A percentile compares a stretch with the other conserved stretches of the same genome.
These are phyloP conservation scores for Chirona hameri DNA, from an alignment of 2,888 invertebrate species.

Conservation along the genomic window DNA sequence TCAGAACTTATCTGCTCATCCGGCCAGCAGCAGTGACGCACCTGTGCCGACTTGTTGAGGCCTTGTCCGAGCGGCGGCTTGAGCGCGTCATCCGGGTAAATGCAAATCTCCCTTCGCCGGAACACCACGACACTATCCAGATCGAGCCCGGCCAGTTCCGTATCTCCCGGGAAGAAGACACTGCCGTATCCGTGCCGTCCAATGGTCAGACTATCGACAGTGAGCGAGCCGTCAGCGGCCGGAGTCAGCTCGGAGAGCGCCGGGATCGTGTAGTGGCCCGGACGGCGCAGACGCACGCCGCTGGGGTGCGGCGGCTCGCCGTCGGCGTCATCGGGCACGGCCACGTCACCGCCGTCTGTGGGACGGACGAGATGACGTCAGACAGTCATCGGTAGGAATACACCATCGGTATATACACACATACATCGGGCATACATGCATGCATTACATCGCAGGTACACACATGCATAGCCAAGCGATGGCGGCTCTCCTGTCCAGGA, in stretches of 20 bases:
- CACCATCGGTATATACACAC: too few relatives aligned
- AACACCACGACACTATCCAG: slow-evolving; percentile 47
- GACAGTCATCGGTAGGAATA: too few relatives aligned
- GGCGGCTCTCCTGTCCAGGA: too few relatives aligned
- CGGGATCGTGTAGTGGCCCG: slow-evolving; percentile 91
- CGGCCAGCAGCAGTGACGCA: slow-evolving; percentile 34
- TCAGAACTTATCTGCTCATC: too few relatives aligned
- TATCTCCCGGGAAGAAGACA: slow-evolving; percentile 75
- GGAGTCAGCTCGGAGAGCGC: slow-evolving; percentile 69
- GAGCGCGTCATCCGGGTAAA: slow-evolving; percentile 83
- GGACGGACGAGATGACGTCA: too few relatives aligned
- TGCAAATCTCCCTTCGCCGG: slow-evolving; percentile 86
- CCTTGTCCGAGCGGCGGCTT: slow-evolving; percentile 86
- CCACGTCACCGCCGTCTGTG: slow-evolving; percentile 33
- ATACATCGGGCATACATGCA: too few relatives aligned
- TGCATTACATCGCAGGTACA: too few relatives aligned
- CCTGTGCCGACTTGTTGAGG: slow-evolving; percentile 81
- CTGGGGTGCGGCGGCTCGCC: slow-evolving; percentile 59
- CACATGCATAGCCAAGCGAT: too few relatives aligned
- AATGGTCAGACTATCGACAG: slow-evolving; percentile 80
- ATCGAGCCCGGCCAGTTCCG: slow-evolving; percentile 69
- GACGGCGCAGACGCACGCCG: slow-evolving; percentile 68
- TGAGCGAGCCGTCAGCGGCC: slow-evolving; percentile 58
- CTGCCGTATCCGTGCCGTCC: slow-evolving; percentile 88
- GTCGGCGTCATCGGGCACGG: slow-evolving; percentile 43